Percentiles rank a stretch among this genome's conserved stretches.
Evolutionary conservation across 2,797 vertebrate species (phyloP).

Genomic region (Smutsia temminckii): DNA sequence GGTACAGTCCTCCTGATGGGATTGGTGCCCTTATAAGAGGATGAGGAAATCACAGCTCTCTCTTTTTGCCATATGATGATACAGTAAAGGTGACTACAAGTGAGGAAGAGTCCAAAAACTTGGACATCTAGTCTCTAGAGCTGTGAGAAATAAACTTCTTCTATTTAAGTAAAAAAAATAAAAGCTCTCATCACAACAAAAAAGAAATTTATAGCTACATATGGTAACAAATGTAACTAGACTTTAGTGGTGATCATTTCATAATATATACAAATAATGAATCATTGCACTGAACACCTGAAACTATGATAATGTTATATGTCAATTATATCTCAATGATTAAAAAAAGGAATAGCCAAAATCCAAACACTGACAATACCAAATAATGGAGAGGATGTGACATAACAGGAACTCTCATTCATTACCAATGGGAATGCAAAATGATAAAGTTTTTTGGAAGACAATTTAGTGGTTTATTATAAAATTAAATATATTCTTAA

Average conservation of each 20-base stretch:
- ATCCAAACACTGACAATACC: background rate
- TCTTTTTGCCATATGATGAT: no score
- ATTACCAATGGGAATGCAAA: background rate
- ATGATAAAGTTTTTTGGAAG: background rate
- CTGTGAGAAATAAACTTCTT: no score
- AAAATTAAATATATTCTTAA: conserved; percentile 21
- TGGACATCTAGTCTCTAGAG: no score
- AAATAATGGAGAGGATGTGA: background rate
- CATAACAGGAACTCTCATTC: background rate
- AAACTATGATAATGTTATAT: background rate
- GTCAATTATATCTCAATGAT: background rate
- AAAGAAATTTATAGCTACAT: background rate
- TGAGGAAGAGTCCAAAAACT: no score
- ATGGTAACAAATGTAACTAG: background rate
- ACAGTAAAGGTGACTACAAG: no score
- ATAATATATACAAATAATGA: background rate
- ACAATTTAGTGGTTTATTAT: background rate
- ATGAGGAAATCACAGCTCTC: no score
- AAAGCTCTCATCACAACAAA: background rate
- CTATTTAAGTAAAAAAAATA: no score
- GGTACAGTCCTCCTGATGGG: no score
- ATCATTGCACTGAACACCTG: background rate
- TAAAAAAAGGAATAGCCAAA: background rate
- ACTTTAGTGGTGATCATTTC: background rate
- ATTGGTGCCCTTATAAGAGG: no score